Percentiles rank a stretch among this genome's conserved stretches.
These are phyloP conservation scores for Pristionchus pacificus DNA, from an alignment of 1,140 invertebrate species.

Conservation along the genomic window DNA sequence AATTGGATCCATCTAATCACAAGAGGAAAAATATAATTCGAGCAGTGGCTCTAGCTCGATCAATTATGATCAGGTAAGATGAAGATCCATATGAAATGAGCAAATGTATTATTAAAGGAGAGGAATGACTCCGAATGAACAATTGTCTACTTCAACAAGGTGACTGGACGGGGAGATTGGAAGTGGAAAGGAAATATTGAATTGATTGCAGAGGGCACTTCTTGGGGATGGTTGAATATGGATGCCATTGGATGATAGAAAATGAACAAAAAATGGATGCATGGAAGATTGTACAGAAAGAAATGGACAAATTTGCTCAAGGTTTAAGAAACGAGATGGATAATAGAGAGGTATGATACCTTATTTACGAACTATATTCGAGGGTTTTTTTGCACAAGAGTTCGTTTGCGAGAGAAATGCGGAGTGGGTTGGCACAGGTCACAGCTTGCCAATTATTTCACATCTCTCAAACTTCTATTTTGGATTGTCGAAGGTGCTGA, in stretches of 20 bases:
- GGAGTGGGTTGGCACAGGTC: no score
- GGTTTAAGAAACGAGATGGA: neutral
- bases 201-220: neutral
- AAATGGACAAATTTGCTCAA: neutral
- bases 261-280: neutral
- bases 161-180: neutral
- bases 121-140: neutral
- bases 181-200: neutral
- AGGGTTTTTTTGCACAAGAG: no score
- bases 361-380: no score
- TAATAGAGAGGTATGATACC: neutral
- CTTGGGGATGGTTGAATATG: neutral
- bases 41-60: no score
- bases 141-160: constrained; percentile 1
- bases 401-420: no score
- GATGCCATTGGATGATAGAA: neutral
- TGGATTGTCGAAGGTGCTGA: no score
- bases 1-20: neutral
- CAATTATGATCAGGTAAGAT: no score
- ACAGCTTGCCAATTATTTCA: no score
- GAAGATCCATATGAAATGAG: no score
- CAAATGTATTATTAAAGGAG: neutral
- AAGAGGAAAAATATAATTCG: no score
- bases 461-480: no score
- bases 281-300: constrained; percentile 1